Conservation (phyloP, 1,140 invertebrate genomes). For the Zaprionus tsacasi region DNA sequence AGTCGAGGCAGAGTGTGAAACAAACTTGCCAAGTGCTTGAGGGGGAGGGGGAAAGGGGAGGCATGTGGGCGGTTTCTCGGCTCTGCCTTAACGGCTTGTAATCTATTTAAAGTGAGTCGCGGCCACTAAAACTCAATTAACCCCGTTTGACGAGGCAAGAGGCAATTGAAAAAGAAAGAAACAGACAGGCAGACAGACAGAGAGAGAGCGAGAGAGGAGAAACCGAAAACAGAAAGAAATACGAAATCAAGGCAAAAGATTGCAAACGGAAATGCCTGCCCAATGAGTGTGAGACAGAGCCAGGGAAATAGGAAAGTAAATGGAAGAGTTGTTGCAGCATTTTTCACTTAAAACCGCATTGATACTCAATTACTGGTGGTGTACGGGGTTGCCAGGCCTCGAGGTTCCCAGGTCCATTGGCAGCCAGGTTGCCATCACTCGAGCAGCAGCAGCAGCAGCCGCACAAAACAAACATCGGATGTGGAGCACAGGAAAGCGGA, state of each 20-base stretch:
- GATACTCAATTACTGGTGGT: constrained; percentile 77
- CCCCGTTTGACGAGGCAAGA: constrained; percentile 70
- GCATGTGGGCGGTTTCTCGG: neutral
- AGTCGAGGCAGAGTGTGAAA: constrained; percentile 56
- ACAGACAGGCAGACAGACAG: constrained; percentile 18
- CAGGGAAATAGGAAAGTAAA: neutral
- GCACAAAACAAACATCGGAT: constrained; percentile 71
- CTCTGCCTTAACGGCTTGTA: constrained; percentile 55
- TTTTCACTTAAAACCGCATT: constrained; percentile 84
- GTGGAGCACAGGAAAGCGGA: constrained; percentile 71
- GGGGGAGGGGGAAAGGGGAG: neutral
- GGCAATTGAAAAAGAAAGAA: constrained; percentile 60
- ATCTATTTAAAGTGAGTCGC: constrained; percentile 81
- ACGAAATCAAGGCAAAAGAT: constrained; percentile 74
- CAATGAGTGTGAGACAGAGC: constrained; percentile 12
- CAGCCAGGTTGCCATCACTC: no score
- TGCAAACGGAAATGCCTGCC: constrained; percentile 69
- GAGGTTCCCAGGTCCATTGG: constrained; percentile 5
- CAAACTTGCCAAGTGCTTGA: constrained; percentile 58
- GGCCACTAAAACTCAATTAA: constrained; percentile 84
- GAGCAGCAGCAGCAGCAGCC: constrained; percentile 1
- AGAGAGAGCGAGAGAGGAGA: constrained; percentile 32
- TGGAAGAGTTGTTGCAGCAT: constrained; percentile 42
- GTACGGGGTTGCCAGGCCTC: constrained; percentile 35
- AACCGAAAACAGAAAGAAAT: constrained; percentile 38